These are phyloP conservation scores for Globodera ellingtonae DNA, from an alignment of 1,140 invertebrate genomes.

Conservation along the genomic window DNA sequence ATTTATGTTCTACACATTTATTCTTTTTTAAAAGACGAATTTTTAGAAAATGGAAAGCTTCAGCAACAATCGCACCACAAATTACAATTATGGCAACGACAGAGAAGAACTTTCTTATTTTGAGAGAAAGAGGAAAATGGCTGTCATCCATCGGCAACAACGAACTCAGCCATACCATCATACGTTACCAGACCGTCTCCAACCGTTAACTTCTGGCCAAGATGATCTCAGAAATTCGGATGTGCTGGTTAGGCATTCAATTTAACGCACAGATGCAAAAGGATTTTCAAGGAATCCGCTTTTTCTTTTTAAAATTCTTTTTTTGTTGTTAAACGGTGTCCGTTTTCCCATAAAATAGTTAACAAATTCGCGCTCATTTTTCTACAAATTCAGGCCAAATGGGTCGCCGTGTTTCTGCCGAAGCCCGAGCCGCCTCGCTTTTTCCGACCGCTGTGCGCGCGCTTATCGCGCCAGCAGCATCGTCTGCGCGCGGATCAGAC, in stretches of 20 bases:
- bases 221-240: background rate
- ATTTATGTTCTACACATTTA: too few species aligned
- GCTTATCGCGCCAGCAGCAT: conserved; percentile 10
- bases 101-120: background rate
- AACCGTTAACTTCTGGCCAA: background rate
- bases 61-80: background rate
- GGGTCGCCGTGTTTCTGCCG: conserved; percentile 17
- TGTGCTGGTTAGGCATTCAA: background rate
- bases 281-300: too few species aligned
- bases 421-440: conserved; percentile 26
- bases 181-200: background rate
- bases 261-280: background rate
- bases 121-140: conserved; percentile 16
- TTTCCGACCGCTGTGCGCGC: conserved; percentile 16
- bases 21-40: background rate
- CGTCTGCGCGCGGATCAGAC: conserved; percentile 10
- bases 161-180: background rate
- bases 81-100: background rate
- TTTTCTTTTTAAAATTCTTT: too few species aligned
- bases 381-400: background rate
- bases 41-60: background rate
- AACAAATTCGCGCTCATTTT: too few species aligned
- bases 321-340: too few species aligned
- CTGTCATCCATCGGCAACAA: background rate
- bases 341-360: too few species aligned